Evolutionary conservation across 2,113 vertebrate species (phyloP), one percentile per base, ranked within the genome.

Genomic region (Chelonoidis abingdonii): DNA sequence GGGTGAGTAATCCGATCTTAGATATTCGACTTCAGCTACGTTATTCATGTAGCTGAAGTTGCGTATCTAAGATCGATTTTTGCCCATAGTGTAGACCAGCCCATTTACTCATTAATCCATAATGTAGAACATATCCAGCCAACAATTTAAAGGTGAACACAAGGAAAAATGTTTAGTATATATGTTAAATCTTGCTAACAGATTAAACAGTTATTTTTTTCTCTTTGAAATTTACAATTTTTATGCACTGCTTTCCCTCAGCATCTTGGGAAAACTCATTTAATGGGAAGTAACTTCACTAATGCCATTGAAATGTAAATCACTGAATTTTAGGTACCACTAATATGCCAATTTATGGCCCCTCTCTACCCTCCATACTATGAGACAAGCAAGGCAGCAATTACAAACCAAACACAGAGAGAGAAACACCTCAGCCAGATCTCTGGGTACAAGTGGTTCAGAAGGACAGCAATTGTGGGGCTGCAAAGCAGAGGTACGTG

Each of bases 351-450:
- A 0, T 54, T 59, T 90, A 80, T 82, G 82, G 19, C 53, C 38
- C 5, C 6, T 75, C n/a, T 21, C 22, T 41, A 41, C n/a, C 10
- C n/a, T 44, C 12, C 2, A 84, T 24, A 19, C 3, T 57, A 85
- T 29, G 1, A 72, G 35, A 16, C 27, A 90, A 90, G 35, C 22
- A 80, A 0, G 83, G 4, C 0, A 38, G 76, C 6, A 11, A 24
- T 3, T 88, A 11, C 5, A 62, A 52, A 11, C 38, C 69, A 35
- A 8, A 76, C 1, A 59, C 80, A 0, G 0, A 41, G 19, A 80
- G 0, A 12, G 5, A 85, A 6, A 52, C 19, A 41, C 84, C 35
- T 93, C 53, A 80, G 17, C 24, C 49, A 50, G 4, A 9, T 86
- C 19, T 19, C 11, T 0, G 22, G 0, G 9, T 84, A 65, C 89